Percentiles rank a stretch among this genome's conserved stretches.
Conservation (phyloP, 2,797 vertebrate genomes). For the Coccyzus lansbergi region DNA sequence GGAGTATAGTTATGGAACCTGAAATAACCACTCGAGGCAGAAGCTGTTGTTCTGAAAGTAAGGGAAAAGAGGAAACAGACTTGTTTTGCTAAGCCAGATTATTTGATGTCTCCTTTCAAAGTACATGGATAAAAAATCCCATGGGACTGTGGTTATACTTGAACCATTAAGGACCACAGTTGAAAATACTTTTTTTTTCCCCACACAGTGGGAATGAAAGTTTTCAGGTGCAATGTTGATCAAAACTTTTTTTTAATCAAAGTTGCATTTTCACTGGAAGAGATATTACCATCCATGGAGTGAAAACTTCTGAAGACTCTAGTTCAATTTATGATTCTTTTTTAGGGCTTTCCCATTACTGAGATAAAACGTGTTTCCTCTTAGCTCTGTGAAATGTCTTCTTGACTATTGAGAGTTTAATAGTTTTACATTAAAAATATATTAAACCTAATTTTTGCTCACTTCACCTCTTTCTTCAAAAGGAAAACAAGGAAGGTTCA, state of each 20-base stretch:
- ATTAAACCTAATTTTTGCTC: not conserved
- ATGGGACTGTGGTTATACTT: not conserved
- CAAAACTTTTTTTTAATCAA: not conserved
- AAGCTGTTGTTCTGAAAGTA: constrained; percentile 35
- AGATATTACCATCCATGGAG: not conserved
- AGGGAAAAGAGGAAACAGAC: not conserved
- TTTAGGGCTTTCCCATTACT: not conserved
- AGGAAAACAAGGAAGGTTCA: not conserved
- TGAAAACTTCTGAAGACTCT: not conserved
- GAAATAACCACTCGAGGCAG: constrained; percentile 36
- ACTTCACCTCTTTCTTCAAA: not conserved
- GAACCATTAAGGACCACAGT: not conserved
- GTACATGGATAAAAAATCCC: not conserved
- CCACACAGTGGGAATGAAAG: not conserved
- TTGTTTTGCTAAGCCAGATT: constrained; percentile 55
- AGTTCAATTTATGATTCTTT: not conserved
- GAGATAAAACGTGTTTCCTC: not conserved
- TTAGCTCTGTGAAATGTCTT: not conserved
- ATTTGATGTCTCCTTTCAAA: constrained; percentile 53
- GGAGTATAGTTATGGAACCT: constrained; percentile 9
- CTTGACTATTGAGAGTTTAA: not conserved
- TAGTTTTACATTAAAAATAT: not conserved
- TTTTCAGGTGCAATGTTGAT: not conserved
- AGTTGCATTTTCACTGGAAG: not conserved
- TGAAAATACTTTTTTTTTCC: not conserved